These are phyloP conservation scores for Gadopsis marmoratus DNA, from an alignment of 2,797 vertebrate genomes.

Conservation along the genomic window DNA sequence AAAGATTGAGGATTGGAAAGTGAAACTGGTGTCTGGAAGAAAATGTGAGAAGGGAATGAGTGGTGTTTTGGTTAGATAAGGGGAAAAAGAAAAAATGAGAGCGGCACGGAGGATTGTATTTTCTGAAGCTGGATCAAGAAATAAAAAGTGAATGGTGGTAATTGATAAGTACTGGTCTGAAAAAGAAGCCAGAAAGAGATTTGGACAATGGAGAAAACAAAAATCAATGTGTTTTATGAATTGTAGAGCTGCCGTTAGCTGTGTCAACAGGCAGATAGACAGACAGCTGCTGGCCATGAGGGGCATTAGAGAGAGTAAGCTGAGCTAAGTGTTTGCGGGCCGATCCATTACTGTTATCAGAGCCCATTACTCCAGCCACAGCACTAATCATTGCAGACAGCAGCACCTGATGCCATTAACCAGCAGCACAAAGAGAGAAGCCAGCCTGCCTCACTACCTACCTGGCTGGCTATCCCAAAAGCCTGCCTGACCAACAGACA, in stretches of 20 bases:
- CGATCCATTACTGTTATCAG: conserved; percentile 87
- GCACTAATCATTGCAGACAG: conserved; percentile 84
- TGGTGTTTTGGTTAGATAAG: conserved; percentile 10
- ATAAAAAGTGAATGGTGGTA: neutral
- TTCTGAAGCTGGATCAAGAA: neutral
- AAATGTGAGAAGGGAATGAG: neutral
- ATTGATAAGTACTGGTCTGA: conserved; percentile 1
- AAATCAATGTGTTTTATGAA: conserved; percentile 55
- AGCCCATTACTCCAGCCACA: conserved; percentile 82
- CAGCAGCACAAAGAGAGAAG: conserved; percentile 67
- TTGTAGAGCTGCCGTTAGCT: conserved; percentile 39
- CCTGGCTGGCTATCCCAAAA: conserved; percentile 49
- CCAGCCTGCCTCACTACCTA: conserved; percentile 52
- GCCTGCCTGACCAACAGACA: conserved; percentile 39
- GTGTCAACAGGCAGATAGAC: conserved; percentile 67
- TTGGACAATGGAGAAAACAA: conserved; percentile 3
- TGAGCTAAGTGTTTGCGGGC: conserved; percentile 85
- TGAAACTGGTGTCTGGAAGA: conserved; percentile 3
- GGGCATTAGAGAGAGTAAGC: conserved; percentile 85
- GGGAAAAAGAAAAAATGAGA: neutral
- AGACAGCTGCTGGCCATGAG: conserved; percentile 79
- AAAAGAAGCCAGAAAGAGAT: conserved; percentile 19
- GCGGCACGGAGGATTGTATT: neutral
- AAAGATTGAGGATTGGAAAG: conserved; percentile 28
- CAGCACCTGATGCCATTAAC: conserved; percentile 85